Conservation (phyloP, 2,113 vertebrate genomes). For the Zingel zingel region DNA sequence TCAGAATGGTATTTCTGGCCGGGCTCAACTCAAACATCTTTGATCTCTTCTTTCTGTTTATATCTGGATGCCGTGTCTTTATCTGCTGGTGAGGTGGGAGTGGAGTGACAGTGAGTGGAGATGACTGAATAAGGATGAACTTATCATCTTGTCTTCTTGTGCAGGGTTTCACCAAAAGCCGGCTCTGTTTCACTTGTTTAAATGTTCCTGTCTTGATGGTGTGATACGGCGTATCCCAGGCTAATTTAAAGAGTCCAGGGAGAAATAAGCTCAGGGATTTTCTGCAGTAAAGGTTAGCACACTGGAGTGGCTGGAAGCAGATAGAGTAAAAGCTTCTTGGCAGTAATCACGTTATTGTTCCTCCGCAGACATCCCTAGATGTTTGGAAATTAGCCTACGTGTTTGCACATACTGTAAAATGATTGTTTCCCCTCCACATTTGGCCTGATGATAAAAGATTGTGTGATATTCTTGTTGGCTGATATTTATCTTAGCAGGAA, state of each 20-base stretch:
- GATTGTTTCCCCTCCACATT: constrained; percentile 51
- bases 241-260: constrained; percentile 31
- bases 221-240: constrained; percentile 46
- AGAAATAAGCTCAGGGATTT: constrained; percentile 48
- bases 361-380: constrained; percentile 35
- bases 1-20: constrained; percentile 58
- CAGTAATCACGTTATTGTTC: constrained; percentile 31
- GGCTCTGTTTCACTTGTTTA: constrained; percentile 50
- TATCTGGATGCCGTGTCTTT: constrained; percentile 51
- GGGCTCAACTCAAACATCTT: constrained; percentile 48
- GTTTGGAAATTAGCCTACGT: constrained; percentile 31
- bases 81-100: constrained; percentile 66
- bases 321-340: constrained; percentile 40
- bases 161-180: constrained; percentile 31
- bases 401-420: constrained; percentile 36
- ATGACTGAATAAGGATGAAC: constrained; percentile 54
- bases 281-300: constrained; percentile 34
- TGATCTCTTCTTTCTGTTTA: constrained; percentile 65
- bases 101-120: constrained; percentile 43
- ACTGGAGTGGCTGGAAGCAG: constrained; percentile 24
- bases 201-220: constrained; percentile 57
- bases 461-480: constrained; percentile 31
- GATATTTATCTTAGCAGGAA: constrained; percentile 53
- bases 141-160: constrained; percentile 39
- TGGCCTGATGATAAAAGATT: constrained; percentile 47